Evolutionary conservation across 2,888 invertebrate species (phyloP).

Genomic region (Cosmia trapezina): DNA sequence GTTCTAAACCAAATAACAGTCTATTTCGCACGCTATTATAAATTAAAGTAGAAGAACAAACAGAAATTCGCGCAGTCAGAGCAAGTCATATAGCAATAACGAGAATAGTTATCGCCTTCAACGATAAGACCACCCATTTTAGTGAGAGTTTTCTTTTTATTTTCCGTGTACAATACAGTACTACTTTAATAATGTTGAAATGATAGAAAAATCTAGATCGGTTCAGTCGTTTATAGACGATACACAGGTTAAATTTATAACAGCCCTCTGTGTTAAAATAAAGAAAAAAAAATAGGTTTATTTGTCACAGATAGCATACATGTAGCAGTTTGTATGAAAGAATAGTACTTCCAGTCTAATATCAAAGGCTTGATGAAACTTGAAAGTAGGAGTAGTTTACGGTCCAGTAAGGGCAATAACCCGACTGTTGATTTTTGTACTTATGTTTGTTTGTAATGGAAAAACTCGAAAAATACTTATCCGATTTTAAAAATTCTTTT

Average conservation of each 20-base stretch:
- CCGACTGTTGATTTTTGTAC: too few species aligned
- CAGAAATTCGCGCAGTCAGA: neutral
- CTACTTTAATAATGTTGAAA: neutral
- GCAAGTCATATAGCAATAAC: neutral
- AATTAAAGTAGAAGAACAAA: neutral
- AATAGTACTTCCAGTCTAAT: neutral
- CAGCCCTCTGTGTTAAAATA: too few species aligned
- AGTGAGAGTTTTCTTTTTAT: neutral
- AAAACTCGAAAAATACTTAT: too few species aligned
- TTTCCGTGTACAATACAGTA: too few species aligned
- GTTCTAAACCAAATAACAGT: constrained; percentile 1
- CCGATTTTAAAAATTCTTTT: too few species aligned
- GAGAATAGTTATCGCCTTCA: neutral
- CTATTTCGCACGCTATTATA: neutral
- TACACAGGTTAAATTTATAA: too few species aligned
- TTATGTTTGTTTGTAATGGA: too few species aligned
- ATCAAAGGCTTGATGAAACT: neutral
- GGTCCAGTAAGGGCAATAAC: neutral
- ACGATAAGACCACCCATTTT: constrained; percentile 19
- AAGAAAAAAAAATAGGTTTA: neutral
- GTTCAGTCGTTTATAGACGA: too few species aligned
- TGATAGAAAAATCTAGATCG: too few species aligned
- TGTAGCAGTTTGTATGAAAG: neutral
- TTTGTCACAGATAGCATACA: neutral
- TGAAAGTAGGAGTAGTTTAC: neutral